Conservation (phyloP, 2,113 vertebrate genomes). For the Plecotus auritus region DNA sequence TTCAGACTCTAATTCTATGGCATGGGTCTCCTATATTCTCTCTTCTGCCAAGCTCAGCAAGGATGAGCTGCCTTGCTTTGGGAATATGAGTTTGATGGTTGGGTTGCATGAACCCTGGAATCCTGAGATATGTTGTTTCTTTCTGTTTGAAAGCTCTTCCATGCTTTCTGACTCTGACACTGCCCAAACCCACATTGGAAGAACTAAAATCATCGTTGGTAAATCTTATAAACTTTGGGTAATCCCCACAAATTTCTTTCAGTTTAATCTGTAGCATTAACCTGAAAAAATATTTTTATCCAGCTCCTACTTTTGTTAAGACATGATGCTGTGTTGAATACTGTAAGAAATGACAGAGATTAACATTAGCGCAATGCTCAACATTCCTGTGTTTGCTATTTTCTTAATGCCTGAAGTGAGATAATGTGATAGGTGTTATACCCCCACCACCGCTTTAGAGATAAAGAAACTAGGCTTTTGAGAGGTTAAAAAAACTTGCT, state of each 20-base stretch:
- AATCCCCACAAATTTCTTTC: background rate
- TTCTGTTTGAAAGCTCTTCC: background rate
- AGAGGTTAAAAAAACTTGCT: background rate
- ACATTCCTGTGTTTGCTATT: background rate
- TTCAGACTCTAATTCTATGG: conserved; percentile 1
- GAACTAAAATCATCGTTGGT: background rate
- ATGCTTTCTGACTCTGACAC: background rate
- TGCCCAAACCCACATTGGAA: background rate
- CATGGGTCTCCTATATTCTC: background rate
- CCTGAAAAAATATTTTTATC: background rate
- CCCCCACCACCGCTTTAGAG: background rate
- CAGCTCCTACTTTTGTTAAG: background rate
- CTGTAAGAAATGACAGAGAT: background rate
- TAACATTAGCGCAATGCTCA: background rate
- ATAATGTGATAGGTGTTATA: background rate
- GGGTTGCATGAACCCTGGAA: background rate
- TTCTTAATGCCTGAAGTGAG: background rate
- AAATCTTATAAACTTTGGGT: background rate
- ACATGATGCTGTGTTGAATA: background rate
- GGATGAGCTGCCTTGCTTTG: background rate
- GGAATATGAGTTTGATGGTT: background rate
- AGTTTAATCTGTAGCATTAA: conserved; percentile 10
- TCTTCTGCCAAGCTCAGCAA: background rate
- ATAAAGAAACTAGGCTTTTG: background rate
- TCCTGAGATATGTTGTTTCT: background rate